phyloP scores from a whole-genome alignment of 2,888 invertebrate species.

The Mechanitis mazaeus region DNA sequence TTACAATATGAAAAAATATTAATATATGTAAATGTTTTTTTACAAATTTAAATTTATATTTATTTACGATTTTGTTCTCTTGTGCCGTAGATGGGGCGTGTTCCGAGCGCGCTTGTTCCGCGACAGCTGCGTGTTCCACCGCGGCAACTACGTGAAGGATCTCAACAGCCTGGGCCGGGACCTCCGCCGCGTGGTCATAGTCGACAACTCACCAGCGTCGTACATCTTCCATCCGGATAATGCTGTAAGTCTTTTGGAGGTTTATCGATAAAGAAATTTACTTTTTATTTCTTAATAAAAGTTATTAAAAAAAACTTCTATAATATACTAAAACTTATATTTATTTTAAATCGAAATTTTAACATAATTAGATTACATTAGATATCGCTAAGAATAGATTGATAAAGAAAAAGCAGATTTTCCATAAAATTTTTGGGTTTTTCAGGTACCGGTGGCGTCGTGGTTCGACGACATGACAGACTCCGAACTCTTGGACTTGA shows the following conservation, averaged over 20 bases:
- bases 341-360: too few relatives aligned
- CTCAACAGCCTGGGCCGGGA: conserved; percentile 97
- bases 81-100: conserved; percentile 88
- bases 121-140: conserved; percentile 99
- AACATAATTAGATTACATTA: background rate
- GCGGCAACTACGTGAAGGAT: conserved; percentile 99
- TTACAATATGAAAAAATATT: too few relatives aligned
- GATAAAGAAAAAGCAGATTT: too few relatives aligned
- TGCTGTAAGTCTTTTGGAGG: conserved; percentile 84
- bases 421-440: conserved; percentile 21
- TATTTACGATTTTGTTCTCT: background rate
- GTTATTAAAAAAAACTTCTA: too few relatives aligned
- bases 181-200: conserved; percentile 96
- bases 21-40: too few relatives aligned
- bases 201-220: conserved; percentile 99
- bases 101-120: conserved; percentile 97
- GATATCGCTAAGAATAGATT: background rate
- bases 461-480: conserved; percentile 99
- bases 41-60: background rate
- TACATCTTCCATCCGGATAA: conserved; percentile 99
- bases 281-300: background rate
- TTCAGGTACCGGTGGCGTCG: conserved; percentile 96
- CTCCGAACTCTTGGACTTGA: conserved; percentile 96
- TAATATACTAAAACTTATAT: too few relatives aligned
- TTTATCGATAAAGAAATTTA: background rate